Conservation (phyloP, 1,140 invertebrate species). For the Psilanteris sp. region DNA sequence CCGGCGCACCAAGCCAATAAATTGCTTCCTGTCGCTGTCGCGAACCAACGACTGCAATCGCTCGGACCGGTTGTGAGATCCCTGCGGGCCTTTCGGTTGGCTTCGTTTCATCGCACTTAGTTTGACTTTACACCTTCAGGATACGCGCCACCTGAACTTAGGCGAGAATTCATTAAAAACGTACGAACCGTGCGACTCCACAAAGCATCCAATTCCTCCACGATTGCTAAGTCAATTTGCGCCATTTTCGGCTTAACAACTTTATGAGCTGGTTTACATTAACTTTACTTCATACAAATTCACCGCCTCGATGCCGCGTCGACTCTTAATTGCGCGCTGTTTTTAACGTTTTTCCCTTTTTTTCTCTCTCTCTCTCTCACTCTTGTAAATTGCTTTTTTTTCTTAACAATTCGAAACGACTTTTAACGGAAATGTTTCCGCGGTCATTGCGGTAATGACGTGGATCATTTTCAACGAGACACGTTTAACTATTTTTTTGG, state of each 20-base stretch:
- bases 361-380: too few relatives aligned
- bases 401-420: too few relatives aligned
- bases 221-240: conserved; percentile 54
- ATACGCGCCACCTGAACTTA: conserved; percentile 48
- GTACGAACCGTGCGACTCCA: conserved; percentile 48
- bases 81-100: conserved; percentile 64
- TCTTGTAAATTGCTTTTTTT: too few relatives aligned
- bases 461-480: too few relatives aligned
- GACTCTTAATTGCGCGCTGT: too few relatives aligned
- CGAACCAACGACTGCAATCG: conserved; percentile 65
- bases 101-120: conserved; percentile 65
- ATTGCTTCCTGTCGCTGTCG: conserved; percentile 72
- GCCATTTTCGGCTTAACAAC: conserved; percentile 56
- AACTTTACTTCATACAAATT: conserved; percentile 46
- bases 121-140: conserved; percentile 64
- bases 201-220: conserved; percentile 43
- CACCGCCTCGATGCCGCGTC: too few relatives aligned
- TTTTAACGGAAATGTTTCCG: too few relatives aligned
- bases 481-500: too few relatives aligned
- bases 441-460: too few relatives aligned
- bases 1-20: conserved; percentile 70
- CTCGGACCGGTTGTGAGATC: conserved; percentile 66
- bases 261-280: conserved; percentile 52
- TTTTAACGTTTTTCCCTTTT: too few relatives aligned
- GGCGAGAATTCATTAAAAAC: conserved; percentile 63